A percentile compares a stretch with the other conserved stretches of the same genome.
These are phyloP conservation scores for Punctoribates punctum DNA, from an alignment of 2,888 invertebrate species.

Conservation along the genomic window DNA sequence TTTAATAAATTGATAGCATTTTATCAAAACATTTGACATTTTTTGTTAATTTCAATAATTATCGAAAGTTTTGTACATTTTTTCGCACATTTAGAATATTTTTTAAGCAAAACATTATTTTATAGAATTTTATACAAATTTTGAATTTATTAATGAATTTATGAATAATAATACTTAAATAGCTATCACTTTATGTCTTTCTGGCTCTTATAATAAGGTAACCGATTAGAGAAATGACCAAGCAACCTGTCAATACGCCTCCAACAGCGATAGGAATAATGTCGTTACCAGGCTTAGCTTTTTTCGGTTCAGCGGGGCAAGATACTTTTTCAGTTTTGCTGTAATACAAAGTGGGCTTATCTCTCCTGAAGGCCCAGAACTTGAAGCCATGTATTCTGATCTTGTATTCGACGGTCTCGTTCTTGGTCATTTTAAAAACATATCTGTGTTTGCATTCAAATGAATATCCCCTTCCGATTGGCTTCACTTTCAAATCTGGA, in stretches of 20 bases:
- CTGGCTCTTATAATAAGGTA: slow-evolving; percentile 22
- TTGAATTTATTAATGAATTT: too few species aligned
- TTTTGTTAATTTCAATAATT: too few species aligned
- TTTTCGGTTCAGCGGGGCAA: neutral
- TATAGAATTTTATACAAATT: neutral
- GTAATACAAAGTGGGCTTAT: neutral
- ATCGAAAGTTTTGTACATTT: too few species aligned
- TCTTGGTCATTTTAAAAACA: neutral
- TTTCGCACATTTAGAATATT: too few species aligned
- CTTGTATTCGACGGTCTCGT: neutral
- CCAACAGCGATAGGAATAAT: slow-evolving; percentile 27
- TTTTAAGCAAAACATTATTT: too few species aligned
- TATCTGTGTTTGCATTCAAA: neutral
- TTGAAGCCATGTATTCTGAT: neutral
- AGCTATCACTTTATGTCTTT: neutral
- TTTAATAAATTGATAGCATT: too few species aligned
- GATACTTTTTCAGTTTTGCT: neutral
- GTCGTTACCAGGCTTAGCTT: slow-evolving; percentile 1
- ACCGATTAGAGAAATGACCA: neutral
- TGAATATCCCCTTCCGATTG: neutral
- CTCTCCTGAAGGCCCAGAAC: slow-evolving; percentile 9
- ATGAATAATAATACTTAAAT: neutral
- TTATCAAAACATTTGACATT: neutral
- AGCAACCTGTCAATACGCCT: slow-evolving; percentile 7
- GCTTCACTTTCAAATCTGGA: neutral